phyloP scores from a whole-genome alignment of 2,888 invertebrate species.

The Protonemura montana region DNA sequence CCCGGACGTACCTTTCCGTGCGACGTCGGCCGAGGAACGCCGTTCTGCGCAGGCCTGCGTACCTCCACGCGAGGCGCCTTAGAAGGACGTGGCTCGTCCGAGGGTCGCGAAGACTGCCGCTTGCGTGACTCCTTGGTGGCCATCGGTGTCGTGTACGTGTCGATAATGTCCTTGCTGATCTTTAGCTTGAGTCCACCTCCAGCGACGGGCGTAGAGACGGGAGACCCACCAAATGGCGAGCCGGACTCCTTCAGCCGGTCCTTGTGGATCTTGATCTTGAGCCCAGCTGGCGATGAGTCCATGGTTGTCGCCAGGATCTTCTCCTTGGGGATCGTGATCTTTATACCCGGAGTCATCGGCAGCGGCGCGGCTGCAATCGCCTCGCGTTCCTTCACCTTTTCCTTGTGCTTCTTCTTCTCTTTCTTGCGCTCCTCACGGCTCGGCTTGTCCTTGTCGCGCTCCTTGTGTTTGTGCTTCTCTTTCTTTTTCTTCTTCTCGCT shows the following conservation, averaged over 20 bases:
- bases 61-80: slow-evolving; percentile 47
- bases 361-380: slow-evolving; percentile 56
- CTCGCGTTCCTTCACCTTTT: slow-evolving; percentile 67
- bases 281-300: slow-evolving; percentile 57
- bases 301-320: slow-evolving; percentile 59
- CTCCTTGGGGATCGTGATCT: slow-evolving; percentile 69
- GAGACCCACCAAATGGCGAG: slow-evolving; percentile 1
- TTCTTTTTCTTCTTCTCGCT: slow-evolving; percentile 79
- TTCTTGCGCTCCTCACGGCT: slow-evolving; percentile 50
- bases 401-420: slow-evolving; percentile 50
- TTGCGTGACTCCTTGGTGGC: slow-evolving; percentile 52
- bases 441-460: slow-evolving; percentile 48
- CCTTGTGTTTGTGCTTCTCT: slow-evolving; percentile 78
- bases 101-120: slow-evolving; percentile 47
- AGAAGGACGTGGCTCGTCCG: slow-evolving; percentile 41
- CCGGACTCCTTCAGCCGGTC: slow-evolving; percentile 67
- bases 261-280: slow-evolving; percentile 85
- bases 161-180: slow-evolving; percentile 76
- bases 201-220: slow-evolving; percentile 41
- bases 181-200: slow-evolving; percentile 64
- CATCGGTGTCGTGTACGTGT: slow-evolving; percentile 46
- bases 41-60: slow-evolving; percentile 47
- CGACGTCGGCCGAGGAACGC: slow-evolving; percentile 54
- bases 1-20: slow-evolving; percentile 59
- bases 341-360: slow-evolving; percentile 57